These are phyloP conservation scores for Excalfactoria chinensis DNA, from an alignment of 2,113 vertebrate species.

Conservation along the genomic window DNA sequence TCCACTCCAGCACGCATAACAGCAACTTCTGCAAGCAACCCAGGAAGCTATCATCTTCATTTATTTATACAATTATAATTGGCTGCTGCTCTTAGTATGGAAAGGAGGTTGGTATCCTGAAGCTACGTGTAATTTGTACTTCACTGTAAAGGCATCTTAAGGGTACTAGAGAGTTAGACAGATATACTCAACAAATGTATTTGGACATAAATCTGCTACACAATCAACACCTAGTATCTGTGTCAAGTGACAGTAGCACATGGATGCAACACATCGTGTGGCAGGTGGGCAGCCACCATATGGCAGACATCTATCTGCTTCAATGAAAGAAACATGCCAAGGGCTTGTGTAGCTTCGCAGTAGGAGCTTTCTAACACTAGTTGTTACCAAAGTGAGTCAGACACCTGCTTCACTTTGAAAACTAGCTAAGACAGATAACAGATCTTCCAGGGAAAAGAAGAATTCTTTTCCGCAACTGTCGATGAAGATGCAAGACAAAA, in stretches of 20 bases:
- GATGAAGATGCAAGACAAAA: not conserved
- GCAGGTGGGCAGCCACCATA: rapidly evolving
- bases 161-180: not conserved
- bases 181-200: rapidly evolving
- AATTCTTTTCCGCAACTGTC: not conserved
- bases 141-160: not conserved
- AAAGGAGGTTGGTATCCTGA: not conserved
- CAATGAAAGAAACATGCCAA: not conserved
- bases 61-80: not conserved
- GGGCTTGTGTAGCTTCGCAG: not conserved
- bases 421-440: not conserved
- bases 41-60: not conserved
- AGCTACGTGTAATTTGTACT: not conserved
- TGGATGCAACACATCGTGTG: rapidly evolving
- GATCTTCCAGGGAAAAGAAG: not conserved
- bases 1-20: not conserved
- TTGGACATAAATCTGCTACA: not conserved
- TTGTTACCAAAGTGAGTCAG: not conserved
- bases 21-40: not conserved
- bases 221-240: not conserved
- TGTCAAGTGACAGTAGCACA: not conserved
- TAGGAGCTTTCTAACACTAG: not conserved
- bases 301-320: not conserved
- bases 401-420: not conserved
- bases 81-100: not conserved